Conservation (phyloP, 2,888 invertebrate genomes). For the Ellobium chinense region DNA sequence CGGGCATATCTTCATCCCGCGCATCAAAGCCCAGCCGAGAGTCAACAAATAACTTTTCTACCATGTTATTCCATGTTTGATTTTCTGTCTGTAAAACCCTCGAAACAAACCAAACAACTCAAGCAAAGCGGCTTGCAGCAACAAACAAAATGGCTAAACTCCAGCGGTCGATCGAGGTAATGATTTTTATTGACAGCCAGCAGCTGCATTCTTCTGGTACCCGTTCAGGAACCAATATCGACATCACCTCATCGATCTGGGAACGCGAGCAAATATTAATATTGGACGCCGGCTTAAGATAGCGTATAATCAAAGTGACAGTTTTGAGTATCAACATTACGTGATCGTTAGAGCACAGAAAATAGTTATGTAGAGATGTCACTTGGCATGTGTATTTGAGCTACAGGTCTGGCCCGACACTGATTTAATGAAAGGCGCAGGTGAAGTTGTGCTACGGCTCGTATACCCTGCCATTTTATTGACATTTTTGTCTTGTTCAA, state of each 20-base stretch:
- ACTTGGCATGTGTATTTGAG: too few species aligned
- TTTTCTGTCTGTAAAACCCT: neutral
- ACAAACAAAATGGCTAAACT: neutral
- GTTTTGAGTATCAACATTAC: neutral
- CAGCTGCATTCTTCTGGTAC: neutral
- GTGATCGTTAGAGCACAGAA: too few species aligned
- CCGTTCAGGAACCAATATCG: neutral
- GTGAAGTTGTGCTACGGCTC: too few species aligned
- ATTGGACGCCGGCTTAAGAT: neutral
- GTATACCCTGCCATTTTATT: too few species aligned
- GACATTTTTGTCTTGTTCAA: too few species aligned
- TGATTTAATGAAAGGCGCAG: too few species aligned
- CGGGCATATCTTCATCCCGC: too few species aligned
- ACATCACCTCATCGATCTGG: neutral
- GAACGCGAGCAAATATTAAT: neutral
- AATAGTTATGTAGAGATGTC: too few species aligned
- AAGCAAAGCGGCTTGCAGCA: neutral
- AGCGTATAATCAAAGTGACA: neutral
- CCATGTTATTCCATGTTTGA: neutral
- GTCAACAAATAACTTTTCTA: neutral
- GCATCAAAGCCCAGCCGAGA: neutral
- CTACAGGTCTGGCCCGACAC: too few species aligned
- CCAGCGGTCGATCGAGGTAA: neutral
- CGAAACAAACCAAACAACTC: neutral
- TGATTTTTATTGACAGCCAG: constrained; percentile 3